Conservation (phyloP, 2,797 vertebrate genomes). For the Diceros bicornis region DNA sequence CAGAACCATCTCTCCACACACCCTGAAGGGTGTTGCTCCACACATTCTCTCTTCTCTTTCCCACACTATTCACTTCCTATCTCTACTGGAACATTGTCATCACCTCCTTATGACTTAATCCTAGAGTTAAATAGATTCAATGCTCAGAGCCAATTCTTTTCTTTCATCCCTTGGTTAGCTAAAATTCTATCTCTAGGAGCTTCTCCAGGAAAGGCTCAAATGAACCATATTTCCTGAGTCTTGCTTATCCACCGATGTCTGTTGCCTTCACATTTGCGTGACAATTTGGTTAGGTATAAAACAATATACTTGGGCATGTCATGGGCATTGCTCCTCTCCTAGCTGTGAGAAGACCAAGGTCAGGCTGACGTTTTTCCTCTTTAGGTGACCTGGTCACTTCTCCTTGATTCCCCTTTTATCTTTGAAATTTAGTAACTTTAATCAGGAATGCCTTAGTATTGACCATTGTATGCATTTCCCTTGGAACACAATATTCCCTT, state of each 20-base stretch:
- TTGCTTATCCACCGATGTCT: rapidly evolving
- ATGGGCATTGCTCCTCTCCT: not conserved
- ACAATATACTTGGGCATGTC: not conserved
- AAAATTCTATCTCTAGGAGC: not conserved
- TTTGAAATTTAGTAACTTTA: not conserved
- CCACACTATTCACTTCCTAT: not conserved
- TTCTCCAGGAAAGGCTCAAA: not conserved
- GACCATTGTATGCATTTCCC: not conserved
- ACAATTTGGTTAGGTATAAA: slow-evolving; percentile 50
- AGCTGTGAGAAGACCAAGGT: not conserved
- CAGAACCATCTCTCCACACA: not conserved
- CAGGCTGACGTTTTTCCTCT: not conserved
- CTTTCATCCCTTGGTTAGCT: not conserved
- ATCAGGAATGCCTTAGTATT: not conserved
- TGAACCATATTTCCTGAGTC: not conserved
- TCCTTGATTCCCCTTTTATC: not conserved
- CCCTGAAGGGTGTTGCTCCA: not conserved
- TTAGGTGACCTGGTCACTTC: not conserved
- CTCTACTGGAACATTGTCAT: not conserved
- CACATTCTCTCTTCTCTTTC: not conserved
- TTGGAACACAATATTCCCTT: not conserved
- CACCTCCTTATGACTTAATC: not conserved
- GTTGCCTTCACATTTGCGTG: not conserved
- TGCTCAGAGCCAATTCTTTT: not conserved
- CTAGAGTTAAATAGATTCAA: not conserved